These are phyloP conservation scores for Drosophila antonietae DNA, from an alignment of 2,888 invertebrate species.

Conservation along the genomic window DNA sequence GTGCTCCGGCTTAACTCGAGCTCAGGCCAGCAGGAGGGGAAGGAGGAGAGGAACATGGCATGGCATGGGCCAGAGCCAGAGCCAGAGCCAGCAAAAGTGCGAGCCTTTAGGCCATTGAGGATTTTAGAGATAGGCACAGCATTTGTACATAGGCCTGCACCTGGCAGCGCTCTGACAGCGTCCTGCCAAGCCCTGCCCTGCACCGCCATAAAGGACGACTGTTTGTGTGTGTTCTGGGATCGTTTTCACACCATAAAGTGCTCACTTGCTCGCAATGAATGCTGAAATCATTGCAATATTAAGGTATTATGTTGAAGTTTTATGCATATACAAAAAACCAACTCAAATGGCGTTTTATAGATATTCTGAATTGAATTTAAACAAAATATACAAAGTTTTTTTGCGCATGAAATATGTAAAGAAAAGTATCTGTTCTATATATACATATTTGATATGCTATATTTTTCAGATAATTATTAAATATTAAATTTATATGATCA, in stretches of 20 bases:
- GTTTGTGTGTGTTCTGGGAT: slow-evolving; percentile 7
- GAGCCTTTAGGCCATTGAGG: slow-evolving; percentile 24
- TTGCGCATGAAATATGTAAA: too few species aligned
- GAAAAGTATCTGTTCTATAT: not conserved
- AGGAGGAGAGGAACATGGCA: not conserved
- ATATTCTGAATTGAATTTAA: not conserved
- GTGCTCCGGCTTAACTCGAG: slow-evolving; percentile 61
- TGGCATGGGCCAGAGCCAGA: not conserved
- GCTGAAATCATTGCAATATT: not conserved
- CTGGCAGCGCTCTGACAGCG: slow-evolving; percentile 10
- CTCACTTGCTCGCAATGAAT: slow-evolving; percentile 12
- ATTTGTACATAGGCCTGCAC: slow-evolving; percentile 13
- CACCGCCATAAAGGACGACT: not conserved
- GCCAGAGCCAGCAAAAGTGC: slow-evolving; percentile 5
- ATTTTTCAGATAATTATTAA: too few species aligned
- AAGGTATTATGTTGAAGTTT: slow-evolving; percentile 1
- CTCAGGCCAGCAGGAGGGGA: slow-evolving; percentile 17
- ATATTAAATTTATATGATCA: too few species aligned
- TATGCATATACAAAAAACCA: not conserved
- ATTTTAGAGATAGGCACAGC: slow-evolving; percentile 40
- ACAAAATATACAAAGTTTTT: not conserved
- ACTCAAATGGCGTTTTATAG: too few species aligned
- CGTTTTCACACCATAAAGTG: slow-evolving; percentile 46
- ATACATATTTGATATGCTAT: not conserved
- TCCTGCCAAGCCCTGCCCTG: too few species aligned